phyloP scores from a whole-genome alignment of 2,113 vertebrate genomes.

The Tricholaema leucomelas region DNA sequence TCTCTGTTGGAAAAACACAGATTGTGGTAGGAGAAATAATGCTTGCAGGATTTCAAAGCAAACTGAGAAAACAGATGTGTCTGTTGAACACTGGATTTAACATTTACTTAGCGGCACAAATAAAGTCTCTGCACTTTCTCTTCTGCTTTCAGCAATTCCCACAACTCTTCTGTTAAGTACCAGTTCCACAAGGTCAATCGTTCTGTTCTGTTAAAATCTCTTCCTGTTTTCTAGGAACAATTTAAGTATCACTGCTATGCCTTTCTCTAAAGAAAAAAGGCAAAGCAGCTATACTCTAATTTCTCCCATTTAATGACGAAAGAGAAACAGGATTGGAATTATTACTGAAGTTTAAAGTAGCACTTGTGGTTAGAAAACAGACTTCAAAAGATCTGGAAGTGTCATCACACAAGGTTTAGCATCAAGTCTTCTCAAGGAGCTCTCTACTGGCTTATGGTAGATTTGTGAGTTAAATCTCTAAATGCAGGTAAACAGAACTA shows the following conservation, averaged over 20 bases:
- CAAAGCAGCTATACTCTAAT: background rate
- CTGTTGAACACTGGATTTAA: background rate
- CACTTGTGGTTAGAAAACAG: background rate
- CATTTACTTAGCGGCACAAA: background rate
- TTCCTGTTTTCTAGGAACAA: background rate
- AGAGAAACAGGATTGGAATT: background rate
- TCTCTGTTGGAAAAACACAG: conserved; percentile 80
- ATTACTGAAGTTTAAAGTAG: background rate
- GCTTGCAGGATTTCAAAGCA: background rate
- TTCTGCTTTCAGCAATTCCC: background rate
- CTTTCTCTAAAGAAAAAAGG: background rate
- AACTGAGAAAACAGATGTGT: background rate
- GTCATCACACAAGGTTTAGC: background rate
- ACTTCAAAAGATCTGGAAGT: background rate
- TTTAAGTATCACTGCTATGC: background rate
- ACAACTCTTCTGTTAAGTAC: background rate
- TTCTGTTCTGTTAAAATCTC: background rate
- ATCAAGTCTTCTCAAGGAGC: background rate
- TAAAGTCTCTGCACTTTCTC: background rate
- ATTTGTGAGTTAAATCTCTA: background rate
- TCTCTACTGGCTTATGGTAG: background rate
- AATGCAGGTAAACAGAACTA: background rate
- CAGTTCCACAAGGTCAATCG: background rate
- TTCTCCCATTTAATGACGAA: background rate
- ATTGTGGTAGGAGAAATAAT: background rate